phyloP scores from a whole-genome alignment of 2,888 invertebrate species.

The Anthoptus insignis region DNA sequence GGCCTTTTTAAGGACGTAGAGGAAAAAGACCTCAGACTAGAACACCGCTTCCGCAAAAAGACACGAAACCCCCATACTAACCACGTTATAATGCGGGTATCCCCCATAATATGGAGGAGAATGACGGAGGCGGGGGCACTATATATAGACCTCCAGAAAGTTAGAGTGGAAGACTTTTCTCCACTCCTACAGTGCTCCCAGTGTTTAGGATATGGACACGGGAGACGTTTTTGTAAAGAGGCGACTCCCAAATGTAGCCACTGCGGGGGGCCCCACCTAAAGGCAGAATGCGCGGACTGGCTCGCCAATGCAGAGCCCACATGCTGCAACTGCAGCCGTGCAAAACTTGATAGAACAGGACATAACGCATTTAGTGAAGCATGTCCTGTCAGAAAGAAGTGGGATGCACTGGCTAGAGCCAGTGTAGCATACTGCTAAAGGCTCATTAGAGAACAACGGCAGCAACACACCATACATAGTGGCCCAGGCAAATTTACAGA shows the following conservation, averaged over 20 bases:
- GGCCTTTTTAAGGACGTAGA: too few relatives aligned
- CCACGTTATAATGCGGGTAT: neutral
- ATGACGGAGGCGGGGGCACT: neutral
- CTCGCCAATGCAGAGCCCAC: slow-evolving; percentile 7
- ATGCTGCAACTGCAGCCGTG: neutral
- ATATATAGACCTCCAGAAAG: neutral
- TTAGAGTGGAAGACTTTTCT: neutral
- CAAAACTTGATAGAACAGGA: neutral
- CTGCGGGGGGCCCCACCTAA: slow-evolving; percentile 23
- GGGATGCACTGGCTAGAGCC: slow-evolving; percentile 31
- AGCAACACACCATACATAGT: neutral
- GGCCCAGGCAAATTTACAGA: slow-evolving; percentile 11
- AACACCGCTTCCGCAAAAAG: too few relatives aligned
- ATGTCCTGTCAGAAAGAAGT: slow-evolving; percentile 21
- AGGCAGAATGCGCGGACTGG: neutral
- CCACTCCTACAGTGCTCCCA: neutral
- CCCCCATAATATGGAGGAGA: neutral
- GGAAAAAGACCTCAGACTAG: too few relatives aligned
- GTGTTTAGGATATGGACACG: neutral
- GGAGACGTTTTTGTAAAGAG: slow-evolving; percentile 11
- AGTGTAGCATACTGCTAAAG: slow-evolving; percentile 6
- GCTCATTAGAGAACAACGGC: too few relatives aligned
- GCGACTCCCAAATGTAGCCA: slow-evolving; percentile 14
- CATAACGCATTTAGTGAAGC: neutral
- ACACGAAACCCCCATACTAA: neutral